Evolutionary conservation across 2,888 invertebrate species (phyloP), one percentile per base, ranked within the genome.

Genomic region (Meliscaeva auricollis): DNA sequence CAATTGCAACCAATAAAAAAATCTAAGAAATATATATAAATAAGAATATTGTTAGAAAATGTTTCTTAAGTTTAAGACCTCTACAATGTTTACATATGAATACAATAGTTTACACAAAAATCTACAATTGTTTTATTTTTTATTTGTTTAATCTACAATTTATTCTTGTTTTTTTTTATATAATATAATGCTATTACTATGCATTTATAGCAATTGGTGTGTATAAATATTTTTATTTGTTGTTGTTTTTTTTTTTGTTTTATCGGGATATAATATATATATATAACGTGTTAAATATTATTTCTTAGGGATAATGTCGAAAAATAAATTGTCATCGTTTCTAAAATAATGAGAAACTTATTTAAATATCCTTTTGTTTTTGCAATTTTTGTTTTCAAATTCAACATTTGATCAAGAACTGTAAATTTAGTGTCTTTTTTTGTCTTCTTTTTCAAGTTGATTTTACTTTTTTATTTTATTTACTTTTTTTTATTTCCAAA

Each of bases 81-180:
- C 85, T 85, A 85, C 76, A 52, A 56, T 85, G 85, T 85, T 85
- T 85, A 85, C 85, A 85, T 85, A 85, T 85, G 80, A 80, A 80
- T 85, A 85, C 85, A 85, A 69, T 85, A 85, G 85, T 85, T 80
- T 85, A 85, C 85, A 85, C 80, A 80, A 85, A 80, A 85, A 85
- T 85, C 85, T 85, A 85, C 85, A 85, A 76, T 80, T 64, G 50
- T 50, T 75, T 77, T 54, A 52, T 75, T 26, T 68, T 60, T 50
- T n/a, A 41, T 72, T 54, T 5, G 30, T 73, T 78, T 58, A 84
- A 66, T 84, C 84, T 85, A 85, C 80, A 85, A 48, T 85, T 80
- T 41, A 54, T 74, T 48, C 7, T 48, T 13, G n/a, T n/a, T 41
- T 76, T 3, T 70, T 20, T 78, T 20, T 58, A 26, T 30, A 52